Conservation (phyloP, 2,113 vertebrate species). For the Nothocercus julius region DNA sequence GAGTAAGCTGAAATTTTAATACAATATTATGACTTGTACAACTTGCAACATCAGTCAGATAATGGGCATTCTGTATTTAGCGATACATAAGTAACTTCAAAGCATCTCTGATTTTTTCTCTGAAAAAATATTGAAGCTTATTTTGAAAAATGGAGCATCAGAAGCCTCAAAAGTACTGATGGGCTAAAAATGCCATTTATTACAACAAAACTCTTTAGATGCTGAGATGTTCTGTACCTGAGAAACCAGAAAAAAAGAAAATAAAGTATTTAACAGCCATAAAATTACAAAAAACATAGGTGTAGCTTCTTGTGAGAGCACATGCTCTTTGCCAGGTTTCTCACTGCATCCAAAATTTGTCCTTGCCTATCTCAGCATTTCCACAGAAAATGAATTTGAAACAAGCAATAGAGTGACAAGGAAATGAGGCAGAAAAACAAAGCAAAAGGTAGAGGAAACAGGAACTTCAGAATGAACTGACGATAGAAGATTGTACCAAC, state of each 20-base stretch:
- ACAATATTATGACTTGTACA: not conserved
- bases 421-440: not conserved
- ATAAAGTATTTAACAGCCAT: not conserved
- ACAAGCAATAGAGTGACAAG: not conserved
- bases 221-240: slow-evolving; percentile 22
- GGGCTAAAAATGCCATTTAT: slow-evolving; percentile 47
- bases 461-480: not conserved
- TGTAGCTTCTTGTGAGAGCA: not conserved
- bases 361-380: not conserved
- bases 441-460: not conserved
- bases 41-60: not conserved
- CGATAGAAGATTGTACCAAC: not conserved
- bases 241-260: slow-evolving; percentile 51
- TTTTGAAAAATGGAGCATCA: not conserved
- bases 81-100: not conserved
- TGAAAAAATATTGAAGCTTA: not conserved
- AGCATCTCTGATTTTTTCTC: not conserved
- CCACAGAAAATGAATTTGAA: not conserved
- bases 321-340: not conserved
- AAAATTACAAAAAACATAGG: not conserved
- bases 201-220: slow-evolving; percentile 27
- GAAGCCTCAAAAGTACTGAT: slow-evolving; percentile 51
- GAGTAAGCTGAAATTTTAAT: not conserved
- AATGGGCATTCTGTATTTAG: not conserved
- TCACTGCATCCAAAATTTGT: not conserved